Percentiles rank a stretch among this genome's conserved stretches.
These are phyloP conservation scores for Helarctos malayanus DNA, from an alignment of 2,797 vertebrate genomes.

Conservation along the genomic window DNA sequence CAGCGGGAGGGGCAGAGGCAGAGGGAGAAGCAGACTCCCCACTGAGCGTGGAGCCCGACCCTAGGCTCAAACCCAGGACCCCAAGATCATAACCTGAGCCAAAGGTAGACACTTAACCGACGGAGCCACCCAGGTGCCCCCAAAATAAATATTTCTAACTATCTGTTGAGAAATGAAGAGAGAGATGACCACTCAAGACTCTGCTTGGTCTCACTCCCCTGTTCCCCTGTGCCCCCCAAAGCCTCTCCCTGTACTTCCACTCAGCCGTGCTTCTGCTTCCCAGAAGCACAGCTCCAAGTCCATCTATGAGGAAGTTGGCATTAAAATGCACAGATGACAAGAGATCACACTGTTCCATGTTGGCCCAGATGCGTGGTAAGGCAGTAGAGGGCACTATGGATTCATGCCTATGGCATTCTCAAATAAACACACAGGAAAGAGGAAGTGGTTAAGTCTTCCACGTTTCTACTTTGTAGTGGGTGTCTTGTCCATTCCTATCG, in stretches of 20 bases:
- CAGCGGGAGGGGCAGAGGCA: no score
- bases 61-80: no score
- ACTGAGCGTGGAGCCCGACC: no score
- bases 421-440: neutral
- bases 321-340: neutral
- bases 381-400: slow-evolving; percentile 60
- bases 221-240: neutral
- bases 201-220: neutral
- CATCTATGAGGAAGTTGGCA: neutral
- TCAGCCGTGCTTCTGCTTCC: neutral
- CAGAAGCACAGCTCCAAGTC: neutral
- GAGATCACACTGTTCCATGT: neutral
- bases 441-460: slow-evolving; percentile 2
- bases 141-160: neutral
- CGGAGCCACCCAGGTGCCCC: no score
- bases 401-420: neutral
- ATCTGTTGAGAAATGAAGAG: neutral
- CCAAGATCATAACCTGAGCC: no score
- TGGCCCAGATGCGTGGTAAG: neutral
- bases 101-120: no score
- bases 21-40: no score
- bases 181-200: neutral
- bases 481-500: neutral
- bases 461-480: neutral
- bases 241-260: neutral